A percentile compares a stretch with the other conserved stretches of the same genome.
These are phyloP conservation scores for Fistularia tabacaria DNA, from an alignment of 2,797 vertebrate genomes.

Conservation along the genomic window DNA sequence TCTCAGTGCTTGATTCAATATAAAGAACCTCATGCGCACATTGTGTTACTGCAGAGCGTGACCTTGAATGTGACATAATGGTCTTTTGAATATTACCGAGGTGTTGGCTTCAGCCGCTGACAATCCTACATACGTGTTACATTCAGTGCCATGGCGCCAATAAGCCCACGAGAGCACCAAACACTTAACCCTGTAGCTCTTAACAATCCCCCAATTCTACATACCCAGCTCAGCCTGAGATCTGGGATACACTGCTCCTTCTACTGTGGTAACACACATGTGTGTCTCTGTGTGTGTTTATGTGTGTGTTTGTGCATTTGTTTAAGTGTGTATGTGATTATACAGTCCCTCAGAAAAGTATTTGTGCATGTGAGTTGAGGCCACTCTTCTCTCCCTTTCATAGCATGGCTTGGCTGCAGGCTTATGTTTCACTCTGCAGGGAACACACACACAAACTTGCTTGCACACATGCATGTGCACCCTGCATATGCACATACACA, in stretches of 20 bases:
- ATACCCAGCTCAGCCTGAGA: slow-evolving; percentile 24
- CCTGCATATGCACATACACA: slow-evolving; percentile 4
- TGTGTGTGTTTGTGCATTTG: neutral
- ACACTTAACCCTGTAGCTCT: slow-evolving; percentile 45
- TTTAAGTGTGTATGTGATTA: slow-evolving; percentile 8
- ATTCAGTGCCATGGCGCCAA: slow-evolving; percentile 45
- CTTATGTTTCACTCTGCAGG: slow-evolving; percentile 53
- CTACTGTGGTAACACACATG: slow-evolving; percentile 17
- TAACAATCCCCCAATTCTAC: slow-evolving; percentile 37
- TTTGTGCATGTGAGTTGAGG: slow-evolving; percentile 13
- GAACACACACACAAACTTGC: slow-evolving; percentile 15
- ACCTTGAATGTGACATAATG: slow-evolving; percentile 36
- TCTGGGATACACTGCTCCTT: slow-evolving; percentile 35
- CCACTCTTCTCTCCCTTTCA: slow-evolving; percentile 30
- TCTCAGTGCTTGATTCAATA: too few species aligned
- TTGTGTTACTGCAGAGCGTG: slow-evolving; percentile 16
- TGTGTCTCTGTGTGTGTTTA: slow-evolving; percentile 7
- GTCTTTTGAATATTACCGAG: slow-evolving; percentile 3
- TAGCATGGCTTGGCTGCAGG: slow-evolving; percentile 33
- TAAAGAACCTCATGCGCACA: too few species aligned
- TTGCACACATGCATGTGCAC: slow-evolving; percentile 3
- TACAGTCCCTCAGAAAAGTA: slow-evolving; percentile 15
- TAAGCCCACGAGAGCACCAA: slow-evolving; percentile 45
- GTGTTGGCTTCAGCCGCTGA: slow-evolving; percentile 21
- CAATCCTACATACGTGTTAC: slow-evolving; percentile 44